Conservation (phyloP, 2,888 invertebrate genomes). For the Cosmia pyralina region DNA sequence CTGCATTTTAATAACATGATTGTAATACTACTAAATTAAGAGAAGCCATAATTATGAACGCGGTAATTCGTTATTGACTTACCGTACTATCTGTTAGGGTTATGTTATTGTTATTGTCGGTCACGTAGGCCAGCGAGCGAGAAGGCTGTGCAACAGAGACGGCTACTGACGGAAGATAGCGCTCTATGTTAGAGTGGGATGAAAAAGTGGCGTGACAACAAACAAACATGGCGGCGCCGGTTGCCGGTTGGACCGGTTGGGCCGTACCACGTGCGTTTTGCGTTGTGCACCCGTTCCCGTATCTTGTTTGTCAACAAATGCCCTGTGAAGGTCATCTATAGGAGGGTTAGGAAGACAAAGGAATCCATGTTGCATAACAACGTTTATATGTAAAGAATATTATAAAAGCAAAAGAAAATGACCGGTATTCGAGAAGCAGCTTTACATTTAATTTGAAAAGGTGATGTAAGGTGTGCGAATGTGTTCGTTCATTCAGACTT, state of each 20-base stretch:
- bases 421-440: conserved; percentile 47
- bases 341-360: conserved; percentile 84
- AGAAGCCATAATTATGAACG: conserved; percentile 59
- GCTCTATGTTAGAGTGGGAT: conserved; percentile 74
- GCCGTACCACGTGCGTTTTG: conserved; percentile 86
- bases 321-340: conserved; percentile 87
- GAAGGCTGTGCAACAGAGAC: conserved; percentile 71
- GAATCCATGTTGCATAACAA: conserved; percentile 77
- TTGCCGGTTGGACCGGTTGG: conserved; percentile 87
- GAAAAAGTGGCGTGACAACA: conserved; percentile 87
- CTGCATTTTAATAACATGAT: conserved; percentile 59
- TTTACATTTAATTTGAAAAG: conserved; percentile 57
- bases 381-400: conserved; percentile 52
- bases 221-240: conserved; percentile 89
- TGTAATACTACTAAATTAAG: conserved; percentile 62
- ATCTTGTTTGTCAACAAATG: conserved; percentile 89
- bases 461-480: conserved; percentile 69
- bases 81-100: conserved; percentile 76
- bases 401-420: conserved; percentile 52
- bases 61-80: conserved; percentile 65
- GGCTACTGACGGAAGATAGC: conserved; percentile 64
- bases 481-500: conserved; percentile 63
- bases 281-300: conserved; percentile 82
- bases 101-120: conserved; percentile 87
- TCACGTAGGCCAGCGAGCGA: conserved; percentile 86